Conservation (phyloP, 2,888 invertebrate genomes). For the Eupeodes latifasciatus region DNA sequence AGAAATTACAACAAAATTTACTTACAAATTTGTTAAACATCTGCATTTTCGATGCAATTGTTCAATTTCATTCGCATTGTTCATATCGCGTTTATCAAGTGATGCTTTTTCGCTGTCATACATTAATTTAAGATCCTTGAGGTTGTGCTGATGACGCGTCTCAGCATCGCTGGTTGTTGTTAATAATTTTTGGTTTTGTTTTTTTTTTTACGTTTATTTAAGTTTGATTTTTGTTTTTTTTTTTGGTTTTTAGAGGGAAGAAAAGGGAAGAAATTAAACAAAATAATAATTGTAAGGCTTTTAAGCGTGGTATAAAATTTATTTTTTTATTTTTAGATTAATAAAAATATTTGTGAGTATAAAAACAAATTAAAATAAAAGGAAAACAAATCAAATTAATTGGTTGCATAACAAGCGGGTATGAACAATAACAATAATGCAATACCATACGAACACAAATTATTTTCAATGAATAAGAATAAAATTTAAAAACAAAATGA, state of each 20-base stretch:
- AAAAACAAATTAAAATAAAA: background rate
- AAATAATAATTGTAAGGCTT: constrained; percentile 57
- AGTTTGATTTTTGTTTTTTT: constrained; percentile 34
- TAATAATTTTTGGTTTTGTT: constrained; percentile 58
- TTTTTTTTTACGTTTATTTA: constrained; percentile 39
- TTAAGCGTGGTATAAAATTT: constrained; percentile 48
- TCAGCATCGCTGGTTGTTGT: constrained; percentile 84
- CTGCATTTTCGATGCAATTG: constrained; percentile 86
- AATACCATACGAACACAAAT: too few species aligned
- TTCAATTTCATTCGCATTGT: constrained; percentile 86
- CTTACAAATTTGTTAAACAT: constrained; percentile 86
- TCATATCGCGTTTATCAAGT: constrained; percentile 84
- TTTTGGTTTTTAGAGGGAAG: constrained; percentile 67
- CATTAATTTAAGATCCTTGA: constrained; percentile 83
- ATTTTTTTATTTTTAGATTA: constrained; percentile 27
- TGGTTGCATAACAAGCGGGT: constrained; percentile 11
- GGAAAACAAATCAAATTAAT: constrained; percentile 5
- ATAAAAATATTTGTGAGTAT: constrained; percentile 34
- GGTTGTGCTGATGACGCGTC: constrained; percentile 83
- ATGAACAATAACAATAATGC: background rate
- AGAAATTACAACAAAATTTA: constrained; percentile 73
- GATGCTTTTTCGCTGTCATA: constrained; percentile 83
- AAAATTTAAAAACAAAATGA: constrained; percentile 3
- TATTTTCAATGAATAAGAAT: background rate
- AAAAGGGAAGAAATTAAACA: constrained; percentile 76